A percentile compares a stretch with the other conserved stretches of the same genome.
These are phyloP conservation scores for Lochmaea capreae DNA, from an alignment of 2,888 invertebrate genomes.

Conservation along the genomic window DNA sequence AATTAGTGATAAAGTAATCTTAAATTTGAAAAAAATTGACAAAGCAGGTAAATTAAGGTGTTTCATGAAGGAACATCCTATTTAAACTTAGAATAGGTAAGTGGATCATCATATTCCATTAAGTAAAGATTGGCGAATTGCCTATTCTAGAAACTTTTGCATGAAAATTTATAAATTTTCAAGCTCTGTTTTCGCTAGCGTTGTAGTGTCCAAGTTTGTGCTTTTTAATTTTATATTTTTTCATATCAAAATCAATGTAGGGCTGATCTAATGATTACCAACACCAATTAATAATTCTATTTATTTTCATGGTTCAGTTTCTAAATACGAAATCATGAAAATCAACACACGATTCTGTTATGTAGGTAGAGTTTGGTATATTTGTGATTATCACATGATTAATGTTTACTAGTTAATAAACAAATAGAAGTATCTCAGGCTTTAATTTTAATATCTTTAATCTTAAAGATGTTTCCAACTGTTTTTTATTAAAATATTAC, in stretches of 20 bases:
- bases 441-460: neutral
- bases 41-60: slow-evolving; percentile 22
- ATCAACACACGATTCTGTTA: neutral
- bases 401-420: slow-evolving; percentile 12
- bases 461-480: neutral
- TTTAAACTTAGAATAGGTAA: slow-evolving; percentile 27
- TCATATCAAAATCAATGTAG: neutral
- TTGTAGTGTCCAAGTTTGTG: neutral
- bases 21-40: slow-evolving; percentile 8
- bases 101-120: slow-evolving; percentile 26
- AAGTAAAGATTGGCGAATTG: slow-evolving; percentile 21
- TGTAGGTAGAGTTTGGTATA: neutral
- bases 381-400: slow-evolving; percentile 4
- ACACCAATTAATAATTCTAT: neutral
- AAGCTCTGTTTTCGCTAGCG: slow-evolving; percentile 10
- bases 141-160: slow-evolving; percentile 26
- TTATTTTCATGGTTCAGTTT: neutral
- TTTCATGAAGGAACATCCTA: slow-evolving; percentile 34
- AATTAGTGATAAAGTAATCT: slow-evolving; percentile 13
- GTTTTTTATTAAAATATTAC: neutral
- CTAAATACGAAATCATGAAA: neutral
- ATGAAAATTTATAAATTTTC: slow-evolving; percentile 11
- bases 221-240: neutral
- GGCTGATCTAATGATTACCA: neutral
- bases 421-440: neutral